Evolutionary conservation across 2,888 invertebrate genomes (phyloP).

Genomic region (Stramonita haemastoma): DNA sequence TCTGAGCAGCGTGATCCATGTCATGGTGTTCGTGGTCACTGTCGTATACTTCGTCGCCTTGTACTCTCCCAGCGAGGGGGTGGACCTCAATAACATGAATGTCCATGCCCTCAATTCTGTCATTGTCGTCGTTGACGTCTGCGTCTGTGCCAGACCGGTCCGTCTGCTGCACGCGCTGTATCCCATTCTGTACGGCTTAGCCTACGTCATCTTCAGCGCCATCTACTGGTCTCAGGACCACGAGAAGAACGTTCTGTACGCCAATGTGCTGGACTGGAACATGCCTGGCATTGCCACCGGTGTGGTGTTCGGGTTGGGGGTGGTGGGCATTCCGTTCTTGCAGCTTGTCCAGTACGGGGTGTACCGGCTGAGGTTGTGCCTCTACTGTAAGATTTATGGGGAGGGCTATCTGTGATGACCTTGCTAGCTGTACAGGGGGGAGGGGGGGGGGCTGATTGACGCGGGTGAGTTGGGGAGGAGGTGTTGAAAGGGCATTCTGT

Average conservation of each 20-base stretch:
- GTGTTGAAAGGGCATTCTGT: too few relatives aligned
- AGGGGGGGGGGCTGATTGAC: too few relatives aligned
- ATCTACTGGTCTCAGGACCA: conserved; percentile 68
- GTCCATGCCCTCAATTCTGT: conserved; percentile 65
- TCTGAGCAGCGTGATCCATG: conserved; percentile 58
- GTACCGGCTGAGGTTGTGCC: conserved; percentile 35
- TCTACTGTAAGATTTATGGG: conserved; percentile 40
- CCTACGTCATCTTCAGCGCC: conserved; percentile 61
- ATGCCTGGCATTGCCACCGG: conserved; percentile 57
- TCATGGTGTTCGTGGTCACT: conserved; percentile 63
- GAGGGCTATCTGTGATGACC: conserved; percentile 26
- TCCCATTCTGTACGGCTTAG: conserved; percentile 57
- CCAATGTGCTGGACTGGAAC: conserved; percentile 71
- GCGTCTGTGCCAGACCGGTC: conserved; percentile 64
- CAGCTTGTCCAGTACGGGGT: conserved; percentile 41
- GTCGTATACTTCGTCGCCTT: conserved; percentile 66
- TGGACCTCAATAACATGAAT: conserved; percentile 56
- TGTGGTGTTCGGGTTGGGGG: conserved; percentile 52
- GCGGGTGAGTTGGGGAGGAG: too few relatives aligned
- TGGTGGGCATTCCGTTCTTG: conserved; percentile 45
- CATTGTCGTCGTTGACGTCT: conserved; percentile 60
- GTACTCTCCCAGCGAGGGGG: conserved; percentile 41
- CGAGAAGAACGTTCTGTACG: conserved; percentile 66
- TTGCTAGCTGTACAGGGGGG: too few relatives aligned
- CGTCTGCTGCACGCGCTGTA: conserved; percentile 64